Conservation (phyloP, 2,113 vertebrate species). For the Xenopus borealis region DNA sequence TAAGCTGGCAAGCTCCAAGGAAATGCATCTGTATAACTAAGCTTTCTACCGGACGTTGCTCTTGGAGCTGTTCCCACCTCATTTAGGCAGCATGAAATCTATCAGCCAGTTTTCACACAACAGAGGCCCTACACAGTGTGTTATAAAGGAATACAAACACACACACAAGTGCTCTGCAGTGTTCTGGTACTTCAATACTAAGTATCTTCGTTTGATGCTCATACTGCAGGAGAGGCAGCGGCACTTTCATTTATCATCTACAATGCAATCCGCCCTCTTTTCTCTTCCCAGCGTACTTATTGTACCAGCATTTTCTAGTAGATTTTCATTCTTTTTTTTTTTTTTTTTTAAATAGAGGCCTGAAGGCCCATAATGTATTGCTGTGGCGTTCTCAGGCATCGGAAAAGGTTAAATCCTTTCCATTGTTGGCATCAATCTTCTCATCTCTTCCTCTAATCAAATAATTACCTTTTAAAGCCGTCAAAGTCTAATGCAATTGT, state of each 20-base stretch:
- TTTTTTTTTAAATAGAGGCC: not conserved
- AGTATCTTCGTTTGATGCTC: conserved; percentile 27
- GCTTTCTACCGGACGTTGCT: not conserved
- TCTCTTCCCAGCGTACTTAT: not conserved
- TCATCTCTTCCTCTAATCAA: not conserved
- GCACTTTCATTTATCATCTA: conserved; percentile 17
- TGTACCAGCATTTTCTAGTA: not conserved
- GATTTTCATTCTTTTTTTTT: too few relatives aligned
- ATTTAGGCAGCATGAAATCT: conserved; percentile 19
- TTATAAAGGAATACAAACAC: conserved; percentile 35
- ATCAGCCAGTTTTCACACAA: conserved; percentile 21
- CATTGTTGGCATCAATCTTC: not conserved
- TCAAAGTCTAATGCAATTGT: not conserved
- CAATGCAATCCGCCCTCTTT: not conserved
- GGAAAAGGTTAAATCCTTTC: conserved; percentile 7
- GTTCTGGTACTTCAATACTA: conserved; percentile 20
- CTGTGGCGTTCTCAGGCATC: not conserved
- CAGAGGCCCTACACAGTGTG: conserved; percentile 17
- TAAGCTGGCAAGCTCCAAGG: too few relatives aligned
- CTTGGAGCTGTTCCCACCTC: not conserved
- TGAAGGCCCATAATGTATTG: too few relatives aligned
- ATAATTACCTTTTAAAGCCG: conserved; percentile 5
- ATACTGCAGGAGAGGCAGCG: conserved; percentile 14
- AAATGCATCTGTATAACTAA: not conserved
- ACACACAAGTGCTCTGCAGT: conserved; percentile 20